Percentiles rank a stretch among this genome's conserved stretches.
Evolutionary conservation across 2,888 invertebrate genomes (phyloP).

Genomic region (Cyrtodaria siliqua): DNA sequence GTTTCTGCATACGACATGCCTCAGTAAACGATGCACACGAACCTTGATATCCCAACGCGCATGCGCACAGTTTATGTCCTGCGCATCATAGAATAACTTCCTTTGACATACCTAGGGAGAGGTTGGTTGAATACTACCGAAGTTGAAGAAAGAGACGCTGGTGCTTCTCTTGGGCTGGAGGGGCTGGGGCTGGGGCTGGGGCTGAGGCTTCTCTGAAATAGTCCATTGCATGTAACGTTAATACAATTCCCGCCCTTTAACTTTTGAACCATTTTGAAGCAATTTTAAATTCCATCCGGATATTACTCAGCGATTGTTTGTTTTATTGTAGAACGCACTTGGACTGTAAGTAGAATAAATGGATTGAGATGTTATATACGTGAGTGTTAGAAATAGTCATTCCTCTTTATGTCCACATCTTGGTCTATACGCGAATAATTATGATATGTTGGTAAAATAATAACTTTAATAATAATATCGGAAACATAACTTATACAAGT

Average conservation of each 20-base stretch:
- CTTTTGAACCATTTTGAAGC: slow-evolving; percentile 8
- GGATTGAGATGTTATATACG: neutral
- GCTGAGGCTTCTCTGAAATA: slow-evolving; percentile 59
- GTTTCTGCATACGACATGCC: too few species aligned
- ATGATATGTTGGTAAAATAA: too few species aligned
- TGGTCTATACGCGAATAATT: too few species aligned
- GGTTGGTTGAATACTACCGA: slow-evolving; percentile 37
- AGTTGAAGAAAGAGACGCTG: slow-evolving; percentile 56
- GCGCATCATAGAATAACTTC: slow-evolving; percentile 41
- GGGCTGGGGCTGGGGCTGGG: too few species aligned
- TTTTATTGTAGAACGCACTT: slow-evolving; percentile 61
- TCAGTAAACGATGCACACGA: too few species aligned
- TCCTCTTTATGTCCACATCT: too few species aligned
- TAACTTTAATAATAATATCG: too few species aligned
- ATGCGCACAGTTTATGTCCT: slow-evolving; percentile 44
- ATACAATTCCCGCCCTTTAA: slow-evolving; percentile 7
- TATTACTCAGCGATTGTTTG: slow-evolving; percentile 36
- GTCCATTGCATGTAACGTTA: slow-evolving; percentile 46
- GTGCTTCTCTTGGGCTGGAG: slow-evolving; percentile 56
- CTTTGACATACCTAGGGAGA: slow-evolving; percentile 43
- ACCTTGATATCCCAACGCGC: neutral
- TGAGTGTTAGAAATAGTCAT: too few species aligned
- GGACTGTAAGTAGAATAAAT: slow-evolving; percentile 59
- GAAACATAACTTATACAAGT: too few species aligned
- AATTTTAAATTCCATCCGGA: slow-evolving; percentile 22